phyloP scores from a whole-genome alignment of 2,888 invertebrate genomes.

The Dolomedes plantarius region DNA sequence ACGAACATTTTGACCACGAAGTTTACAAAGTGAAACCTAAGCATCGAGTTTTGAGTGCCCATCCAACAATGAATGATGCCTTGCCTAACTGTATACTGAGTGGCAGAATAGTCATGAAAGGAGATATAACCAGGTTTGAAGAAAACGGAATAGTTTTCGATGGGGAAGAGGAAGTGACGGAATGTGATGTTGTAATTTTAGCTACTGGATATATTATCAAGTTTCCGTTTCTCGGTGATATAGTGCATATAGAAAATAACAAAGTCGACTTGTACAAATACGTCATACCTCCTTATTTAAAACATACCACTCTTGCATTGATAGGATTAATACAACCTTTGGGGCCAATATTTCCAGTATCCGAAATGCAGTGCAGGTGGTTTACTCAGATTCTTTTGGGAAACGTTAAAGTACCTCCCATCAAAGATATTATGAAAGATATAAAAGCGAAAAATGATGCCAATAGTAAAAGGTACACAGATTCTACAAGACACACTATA shows the following conservation, averaged over 20 bases:
- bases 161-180: constrained; percentile 74
- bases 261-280: constrained; percentile 72
- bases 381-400: constrained; percentile 43
- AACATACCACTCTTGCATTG: constrained; percentile 74
- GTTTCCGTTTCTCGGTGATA: constrained; percentile 76
- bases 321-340: constrained; percentile 73
- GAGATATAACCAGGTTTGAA: constrained; percentile 75
- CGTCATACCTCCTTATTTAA: constrained; percentile 73
- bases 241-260: constrained; percentile 55
- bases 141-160: constrained; percentile 75
- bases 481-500: constrained; percentile 1
- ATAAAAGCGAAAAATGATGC: not conserved
- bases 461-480: constrained; percentile 18
- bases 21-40: constrained; percentile 76
- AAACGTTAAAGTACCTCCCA: constrained; percentile 30
- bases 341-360: constrained; percentile 70
- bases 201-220: constrained; percentile 76
- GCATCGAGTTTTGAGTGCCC: constrained; percentile 74
- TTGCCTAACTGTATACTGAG: constrained; percentile 77
- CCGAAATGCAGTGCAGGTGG: constrained; percentile 72
- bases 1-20: constrained; percentile 76
- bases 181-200: constrained; percentile 76
- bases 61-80: constrained; percentile 77
- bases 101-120: constrained; percentile 75
- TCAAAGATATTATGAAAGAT: constrained; percentile 18